These are phyloP conservation scores for Montifringilla adamsi DNA, from an alignment of 2,113 vertebrate genomes.

Conservation along the genomic window DNA sequence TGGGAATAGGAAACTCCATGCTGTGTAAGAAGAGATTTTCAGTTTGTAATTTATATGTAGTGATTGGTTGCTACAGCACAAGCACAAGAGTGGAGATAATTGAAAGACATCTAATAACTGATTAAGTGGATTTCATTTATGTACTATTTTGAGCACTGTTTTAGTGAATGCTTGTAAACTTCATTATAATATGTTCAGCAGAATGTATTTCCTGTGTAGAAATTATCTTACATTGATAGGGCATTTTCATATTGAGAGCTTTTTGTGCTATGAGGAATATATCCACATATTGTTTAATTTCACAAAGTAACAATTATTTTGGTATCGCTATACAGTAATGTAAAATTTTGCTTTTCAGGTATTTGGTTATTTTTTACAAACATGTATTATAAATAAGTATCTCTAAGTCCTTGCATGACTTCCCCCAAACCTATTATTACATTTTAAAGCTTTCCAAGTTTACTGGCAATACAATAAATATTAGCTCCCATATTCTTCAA, in stretches of 20 bases:
- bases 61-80: not conserved
- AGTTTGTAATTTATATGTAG: not conserved
- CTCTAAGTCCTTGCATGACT: not conserved
- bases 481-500: not conserved
- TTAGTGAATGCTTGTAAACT: not conserved
- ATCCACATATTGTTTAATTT: not conserved
- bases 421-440: not conserved
- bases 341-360: not conserved
- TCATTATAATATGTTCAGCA: not conserved
- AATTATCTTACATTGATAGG: not conserved
- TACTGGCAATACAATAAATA: not conserved
- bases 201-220: not conserved
- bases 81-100: not conserved
- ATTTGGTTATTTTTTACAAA: not conserved
- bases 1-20: not conserved
- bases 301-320: not conserved
- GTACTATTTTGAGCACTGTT: not conserved
- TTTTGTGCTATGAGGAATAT: not conserved
- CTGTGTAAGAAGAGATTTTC: not conserved
- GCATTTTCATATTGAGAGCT: not conserved
- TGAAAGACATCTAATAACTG: not conserved
- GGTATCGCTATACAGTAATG: not conserved
- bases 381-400: not conserved
- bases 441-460: not conserved
- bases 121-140: not conserved